Conservation (phyloP, 2,888 invertebrate species). For the Drosophila nr. perissopoda region DNA sequence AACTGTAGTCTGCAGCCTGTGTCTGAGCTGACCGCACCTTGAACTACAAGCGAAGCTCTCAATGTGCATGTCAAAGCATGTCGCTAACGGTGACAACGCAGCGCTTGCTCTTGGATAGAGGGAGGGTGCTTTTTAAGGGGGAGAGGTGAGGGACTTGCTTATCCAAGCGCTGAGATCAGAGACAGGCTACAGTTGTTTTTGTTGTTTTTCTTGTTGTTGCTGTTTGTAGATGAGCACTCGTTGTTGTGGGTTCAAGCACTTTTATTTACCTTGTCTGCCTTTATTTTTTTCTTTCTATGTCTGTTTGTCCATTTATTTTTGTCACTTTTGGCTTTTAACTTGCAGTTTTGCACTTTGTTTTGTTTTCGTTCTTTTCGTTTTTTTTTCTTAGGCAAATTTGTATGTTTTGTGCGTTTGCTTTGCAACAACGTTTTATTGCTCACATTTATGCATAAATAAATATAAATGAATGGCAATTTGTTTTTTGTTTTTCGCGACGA, state of each 20-base stretch:
- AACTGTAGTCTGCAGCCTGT: constrained; percentile 14
- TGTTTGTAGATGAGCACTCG: constrained; percentile 31
- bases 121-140: constrained; percentile 4
- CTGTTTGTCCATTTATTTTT: constrained; percentile 18
- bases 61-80: constrained; percentile 39
- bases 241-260: constrained; percentile 34
- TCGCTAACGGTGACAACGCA: constrained; percentile 32
- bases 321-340: constrained; percentile 50
- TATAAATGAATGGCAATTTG: constrained; percentile 36
- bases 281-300: constrained; percentile 44
- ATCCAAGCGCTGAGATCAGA: constrained; percentile 68
- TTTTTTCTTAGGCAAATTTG: constrained; percentile 51
- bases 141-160: constrained; percentile 13
- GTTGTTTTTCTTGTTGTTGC: constrained; percentile 16
- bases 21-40: constrained; percentile 54
- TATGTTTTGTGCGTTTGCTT: constrained; percentile 55
- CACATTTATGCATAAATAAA: constrained; percentile 44
- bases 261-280: constrained; percentile 75
- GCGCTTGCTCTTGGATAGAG: constrained; percentile 30
- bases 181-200: constrained; percentile 29
- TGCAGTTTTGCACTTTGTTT: constrained; percentile 46
- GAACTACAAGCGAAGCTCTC: constrained; percentile 62
- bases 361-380: constrained; percentile 17
- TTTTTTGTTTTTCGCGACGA: constrained; percentile 45
- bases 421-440: constrained; percentile 51